Conservation (phyloP, 2,113 vertebrate genomes). For the Rhodinocichla rosea region DNA sequence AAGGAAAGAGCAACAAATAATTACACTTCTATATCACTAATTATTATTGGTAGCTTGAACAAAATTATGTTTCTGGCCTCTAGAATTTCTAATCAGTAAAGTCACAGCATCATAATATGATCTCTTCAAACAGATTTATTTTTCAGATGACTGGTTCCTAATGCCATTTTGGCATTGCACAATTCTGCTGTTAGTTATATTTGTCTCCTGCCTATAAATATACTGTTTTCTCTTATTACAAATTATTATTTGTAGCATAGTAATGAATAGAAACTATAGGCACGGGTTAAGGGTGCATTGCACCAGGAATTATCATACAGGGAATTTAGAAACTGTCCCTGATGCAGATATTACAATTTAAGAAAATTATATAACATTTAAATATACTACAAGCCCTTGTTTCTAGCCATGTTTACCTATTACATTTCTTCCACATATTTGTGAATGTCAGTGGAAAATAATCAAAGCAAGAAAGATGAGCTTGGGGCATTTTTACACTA, state of each 20-base stretch:
- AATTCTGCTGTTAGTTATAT: neutral
- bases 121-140: conserved; percentile 43
- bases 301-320: neutral
- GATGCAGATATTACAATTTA: neutral
- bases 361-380: neutral
- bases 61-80: conserved; percentile 57
- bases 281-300: rapidly evolving
- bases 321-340: neutral
- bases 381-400: neutral
- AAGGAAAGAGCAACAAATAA: conserved; percentile 66
- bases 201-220: neutral
- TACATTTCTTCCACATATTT: neutral
- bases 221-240: neutral
- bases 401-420: neutral
- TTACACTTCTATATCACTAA: conserved; percentile 63
- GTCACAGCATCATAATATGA: conserved; percentile 19
- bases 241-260: neutral
- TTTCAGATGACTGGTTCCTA: conserved; percentile 26
- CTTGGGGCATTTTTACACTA: neutral
- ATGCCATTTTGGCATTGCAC: neutral
- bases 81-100: conserved; percentile 56
- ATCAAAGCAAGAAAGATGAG: neutral
- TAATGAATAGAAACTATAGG: neutral
- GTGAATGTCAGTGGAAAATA: neutral
- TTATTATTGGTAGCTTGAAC: conserved; percentile 58